These are phyloP conservation scores for Nebria ingens DNA, from an alignment of 1,140 invertebrate genomes.

Conservation along the genomic window DNA sequence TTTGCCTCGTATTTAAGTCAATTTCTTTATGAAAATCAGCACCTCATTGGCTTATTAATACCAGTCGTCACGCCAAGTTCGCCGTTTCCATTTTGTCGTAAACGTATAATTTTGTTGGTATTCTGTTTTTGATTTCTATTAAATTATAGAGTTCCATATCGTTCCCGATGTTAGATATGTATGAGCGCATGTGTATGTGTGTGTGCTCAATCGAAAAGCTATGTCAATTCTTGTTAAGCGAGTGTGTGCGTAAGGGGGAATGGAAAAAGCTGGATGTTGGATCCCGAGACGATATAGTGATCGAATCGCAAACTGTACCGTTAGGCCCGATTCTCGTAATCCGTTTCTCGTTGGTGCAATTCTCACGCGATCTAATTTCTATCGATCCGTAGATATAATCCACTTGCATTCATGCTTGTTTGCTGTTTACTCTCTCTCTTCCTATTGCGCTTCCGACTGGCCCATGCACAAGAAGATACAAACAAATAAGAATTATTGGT, in stretches of 20 bases:
- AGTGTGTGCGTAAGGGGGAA: background rate
- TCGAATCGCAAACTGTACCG: background rate
- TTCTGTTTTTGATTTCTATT: background rate
- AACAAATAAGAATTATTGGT: too few relatives aligned
- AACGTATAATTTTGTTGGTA: background rate
- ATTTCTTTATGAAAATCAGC: background rate
- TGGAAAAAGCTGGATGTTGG: too few relatives aligned
- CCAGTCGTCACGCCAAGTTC: too few relatives aligned
- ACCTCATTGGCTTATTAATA: background rate
- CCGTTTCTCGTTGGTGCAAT: background rate
- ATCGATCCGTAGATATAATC: too few relatives aligned
- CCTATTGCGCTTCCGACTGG: too few relatives aligned
- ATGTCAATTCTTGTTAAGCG: too few relatives aligned
- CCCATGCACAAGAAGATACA: too few relatives aligned
- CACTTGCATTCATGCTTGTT: too few relatives aligned
- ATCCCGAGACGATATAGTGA: background rate
- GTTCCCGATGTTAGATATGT: too few relatives aligned
- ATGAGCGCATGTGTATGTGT: too few relatives aligned
- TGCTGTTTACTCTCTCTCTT: too few relatives aligned
- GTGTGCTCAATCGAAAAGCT: too few relatives aligned
- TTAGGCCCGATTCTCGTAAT: background rate
- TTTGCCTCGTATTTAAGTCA: background rate
- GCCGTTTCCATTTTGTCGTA: background rate
- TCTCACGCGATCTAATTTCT: background rate
- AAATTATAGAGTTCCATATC: background rate